Evolutionary conservation across 2,797 vertebrate genomes (phyloP), one percentile per base, ranked within the genome.

Genomic region (Falco naumanni): DNA sequence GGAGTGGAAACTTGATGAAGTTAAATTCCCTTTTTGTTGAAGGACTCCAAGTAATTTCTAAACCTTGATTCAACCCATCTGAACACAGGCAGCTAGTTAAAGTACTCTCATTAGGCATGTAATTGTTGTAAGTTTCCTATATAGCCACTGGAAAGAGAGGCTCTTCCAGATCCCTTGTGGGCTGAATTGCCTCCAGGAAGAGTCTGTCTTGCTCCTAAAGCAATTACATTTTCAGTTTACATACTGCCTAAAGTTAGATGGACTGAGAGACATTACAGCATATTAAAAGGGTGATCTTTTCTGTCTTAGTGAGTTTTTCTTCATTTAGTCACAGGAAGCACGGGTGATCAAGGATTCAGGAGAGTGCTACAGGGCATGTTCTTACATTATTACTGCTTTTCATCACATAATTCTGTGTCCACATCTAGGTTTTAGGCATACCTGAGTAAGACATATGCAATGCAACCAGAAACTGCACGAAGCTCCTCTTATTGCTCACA

Each of bases 301-400:
- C 47, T 90, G 61, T 61, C 77, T 59, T 54, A 26, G 20, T 29
- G 56, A 83, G 76, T 75, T 91, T 81, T 95, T 81, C 54, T 88
- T 84, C 85, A 25, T 90, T 91, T 94, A 95, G 59, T 91, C 89
- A 94, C 65, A 85, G 87, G 87, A 95, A 93, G 57, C 57, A 91
- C 78, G 37, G 37, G 53, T 56, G 51, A 47, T n/a, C 56, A 69
- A 84, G 34, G 37, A 51, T 75, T 83, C 72, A 87, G 9, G 57
- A 29, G 17, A 24, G 56, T 37, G 20, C 68, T 93, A 47, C 79
- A 69, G 53, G 75, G 53, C 54, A 65, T 6, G 3, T 72, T 87
- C 37, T 65, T n/a, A 48, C 50, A 37, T 80, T 88, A 59, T 64
- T 88, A 54, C 78, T 91, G 57, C 43, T 61, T 94, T 68, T 84